Percentiles rank a stretch among this genome's conserved stretches.
Evolutionary conservation across 2,113 vertebrate genomes (phyloP).

Genomic region (Pelobates fuscus): DNA sequence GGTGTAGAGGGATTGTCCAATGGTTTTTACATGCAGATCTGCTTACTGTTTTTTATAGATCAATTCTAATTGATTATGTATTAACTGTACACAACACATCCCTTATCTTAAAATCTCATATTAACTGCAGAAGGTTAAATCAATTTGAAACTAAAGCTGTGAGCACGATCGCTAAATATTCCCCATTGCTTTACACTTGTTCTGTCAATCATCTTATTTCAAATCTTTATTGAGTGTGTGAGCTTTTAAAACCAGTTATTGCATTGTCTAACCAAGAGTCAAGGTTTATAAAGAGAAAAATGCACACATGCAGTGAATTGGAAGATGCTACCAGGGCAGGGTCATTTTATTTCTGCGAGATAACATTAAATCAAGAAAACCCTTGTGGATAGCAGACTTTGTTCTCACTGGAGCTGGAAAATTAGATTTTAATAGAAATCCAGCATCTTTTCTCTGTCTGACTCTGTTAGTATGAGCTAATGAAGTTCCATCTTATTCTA

Average conservation of each 20-base stretch:
- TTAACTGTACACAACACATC: too few species aligned
- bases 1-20: too few species aligned
- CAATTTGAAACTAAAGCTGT: too few species aligned
- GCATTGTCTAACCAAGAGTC: neutral
- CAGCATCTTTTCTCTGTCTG: neutral
- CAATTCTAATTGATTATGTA: too few species aligned
- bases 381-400: neutral
- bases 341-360: slow-evolving; percentile 17
- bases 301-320: slow-evolving; percentile 10
- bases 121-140: too few species aligned
- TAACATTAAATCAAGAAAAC: slow-evolving; percentile 32
- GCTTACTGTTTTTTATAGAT: too few species aligned
- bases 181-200: too few species aligned
- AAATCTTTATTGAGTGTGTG: slow-evolving; percentile 33
- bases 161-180: too few species aligned
- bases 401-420: neutral
- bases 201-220: slow-evolving; percentile 20
- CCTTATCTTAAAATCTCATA: too few species aligned
- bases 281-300: slow-evolving; percentile 7
- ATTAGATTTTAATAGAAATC: slow-evolving; percentile 24
- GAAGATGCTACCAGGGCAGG: slow-evolving; percentile 20
- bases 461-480: neutral
- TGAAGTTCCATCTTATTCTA: too few species aligned
- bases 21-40: too few species aligned
- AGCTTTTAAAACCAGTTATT: slow-evolving; percentile 25